These are phyloP conservation scores for Scaptodrosophila latifasciaeformis DNA, from an alignment of 2,888 invertebrate genomes.

Conservation along the genomic window DNA sequence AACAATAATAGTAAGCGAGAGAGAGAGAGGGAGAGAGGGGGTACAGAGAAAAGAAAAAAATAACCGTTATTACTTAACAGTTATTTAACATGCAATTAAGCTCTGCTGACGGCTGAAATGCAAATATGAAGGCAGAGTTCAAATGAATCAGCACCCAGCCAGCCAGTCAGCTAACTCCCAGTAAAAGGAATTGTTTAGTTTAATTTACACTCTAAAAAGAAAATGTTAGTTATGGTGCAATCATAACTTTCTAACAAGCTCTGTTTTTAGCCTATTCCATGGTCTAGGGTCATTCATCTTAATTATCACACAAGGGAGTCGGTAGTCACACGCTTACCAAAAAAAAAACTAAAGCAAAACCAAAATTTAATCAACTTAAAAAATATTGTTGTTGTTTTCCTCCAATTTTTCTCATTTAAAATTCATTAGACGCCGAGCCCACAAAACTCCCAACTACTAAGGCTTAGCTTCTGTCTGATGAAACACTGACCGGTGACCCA, in stretches of 20 bases:
- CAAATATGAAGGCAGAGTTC: conserved; percentile 30
- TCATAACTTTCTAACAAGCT: conserved; percentile 56
- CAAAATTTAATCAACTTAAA: conserved; percentile 42
- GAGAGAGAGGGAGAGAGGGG: background rate
- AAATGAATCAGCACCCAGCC: conserved; percentile 33
- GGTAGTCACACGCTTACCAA: conserved; percentile 13
- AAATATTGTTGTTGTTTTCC: conserved; percentile 19
- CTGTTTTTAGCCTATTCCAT: too few relatives aligned
- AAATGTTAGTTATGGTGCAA: conserved; percentile 63
- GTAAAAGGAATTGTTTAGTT: conserved; percentile 19
- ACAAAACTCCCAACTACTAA: conserved; percentile 4
- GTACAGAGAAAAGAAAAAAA: conserved; percentile 23
- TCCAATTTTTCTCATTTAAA: too few relatives aligned
- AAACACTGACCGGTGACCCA: conserved; percentile 52
- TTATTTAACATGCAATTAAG: conserved; percentile 68
- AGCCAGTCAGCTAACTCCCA: background rate
- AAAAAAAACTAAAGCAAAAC: conserved; percentile 33
- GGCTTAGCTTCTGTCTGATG: conserved; percentile 18
- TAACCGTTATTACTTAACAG: conserved; percentile 60
- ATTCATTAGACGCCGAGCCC: conserved; percentile 52
- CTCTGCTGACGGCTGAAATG: conserved; percentile 19
- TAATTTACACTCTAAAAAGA: too few relatives aligned
- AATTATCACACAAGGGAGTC: conserved; percentile 49
- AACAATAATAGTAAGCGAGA: too few relatives aligned
- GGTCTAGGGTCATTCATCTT: conserved; percentile 59